Conservation (phyloP, 1,140 invertebrate genomes). For the Ceratitis capitata region DNA sequence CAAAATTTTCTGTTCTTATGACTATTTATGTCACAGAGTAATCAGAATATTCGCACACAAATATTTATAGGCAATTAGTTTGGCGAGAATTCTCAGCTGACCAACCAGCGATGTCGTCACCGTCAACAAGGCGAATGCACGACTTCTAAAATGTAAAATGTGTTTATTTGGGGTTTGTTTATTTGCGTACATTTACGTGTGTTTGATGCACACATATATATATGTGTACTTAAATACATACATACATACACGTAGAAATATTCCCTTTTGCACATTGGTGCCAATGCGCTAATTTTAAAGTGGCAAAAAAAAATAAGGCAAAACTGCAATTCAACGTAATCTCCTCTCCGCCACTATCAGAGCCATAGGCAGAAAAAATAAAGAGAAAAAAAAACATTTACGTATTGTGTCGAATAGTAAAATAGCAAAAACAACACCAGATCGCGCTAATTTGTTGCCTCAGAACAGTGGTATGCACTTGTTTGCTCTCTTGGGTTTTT, state of each 20-base stretch:
- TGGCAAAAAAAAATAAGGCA: conserved; percentile 22
- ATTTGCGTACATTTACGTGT: not conserved
- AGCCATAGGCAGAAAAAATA: not conserved
- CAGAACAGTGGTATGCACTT: not conserved
- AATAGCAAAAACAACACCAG: not conserved
- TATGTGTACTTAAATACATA: no score
- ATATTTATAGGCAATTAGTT: not conserved
- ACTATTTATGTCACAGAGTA: not conserved
- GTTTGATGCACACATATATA: no score
- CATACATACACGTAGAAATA: no score
- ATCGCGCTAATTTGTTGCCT: conserved; percentile 20
- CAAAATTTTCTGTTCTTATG: not conserved
- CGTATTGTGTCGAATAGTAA: no score
- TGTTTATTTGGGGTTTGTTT: not conserved
- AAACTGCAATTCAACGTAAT: conserved; percentile 5
- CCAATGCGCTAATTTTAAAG: conserved; percentile 32
- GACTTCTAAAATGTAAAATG: not conserved
- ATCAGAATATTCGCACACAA: not conserved
- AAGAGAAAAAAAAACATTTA: no score
- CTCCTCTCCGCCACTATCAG: not conserved
- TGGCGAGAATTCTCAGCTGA: not conserved
- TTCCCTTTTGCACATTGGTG: conserved; percentile 6
- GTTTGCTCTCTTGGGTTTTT: not conserved
- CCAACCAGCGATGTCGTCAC: not conserved
- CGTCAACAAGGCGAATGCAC: not conserved